phyloP scores from a whole-genome alignment of 2,113 vertebrate species.

The Callipepla californica region DNA sequence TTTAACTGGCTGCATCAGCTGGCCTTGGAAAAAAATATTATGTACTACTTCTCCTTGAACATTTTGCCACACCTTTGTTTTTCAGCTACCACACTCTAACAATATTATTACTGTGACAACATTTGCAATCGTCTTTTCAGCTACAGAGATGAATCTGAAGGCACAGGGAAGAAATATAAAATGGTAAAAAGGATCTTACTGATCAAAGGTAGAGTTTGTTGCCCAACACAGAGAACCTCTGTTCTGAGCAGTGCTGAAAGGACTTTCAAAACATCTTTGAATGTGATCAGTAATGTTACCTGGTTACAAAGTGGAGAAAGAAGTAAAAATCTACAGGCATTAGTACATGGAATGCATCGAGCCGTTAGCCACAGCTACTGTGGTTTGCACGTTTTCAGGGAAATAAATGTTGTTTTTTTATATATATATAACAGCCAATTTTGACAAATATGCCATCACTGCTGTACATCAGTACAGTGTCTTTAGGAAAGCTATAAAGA shows the following conservation, averaged over 20 bases:
- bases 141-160: neutral
- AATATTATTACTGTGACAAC: neutral
- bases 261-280: neutral
- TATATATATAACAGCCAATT: neutral
- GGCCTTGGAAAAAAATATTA: neutral
- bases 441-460: neutral
- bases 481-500: neutral
- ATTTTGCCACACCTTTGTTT: neutral
- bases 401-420: neutral
- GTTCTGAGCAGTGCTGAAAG: fast-evolving
- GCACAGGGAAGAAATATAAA: neutral
- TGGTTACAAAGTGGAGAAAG: neutral
- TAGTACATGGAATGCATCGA: neutral
- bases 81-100: neutral
- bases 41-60: neutral
- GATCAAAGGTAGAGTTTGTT: neutral
- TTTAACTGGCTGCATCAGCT: neutral
- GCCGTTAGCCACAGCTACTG: neutral
- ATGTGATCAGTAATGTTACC: neutral
- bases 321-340: neutral
- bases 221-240: neutral
- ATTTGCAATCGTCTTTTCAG: neutral
- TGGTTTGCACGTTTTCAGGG: neutral
- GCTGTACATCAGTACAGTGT: neutral
- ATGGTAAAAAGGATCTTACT: neutral